Evolutionary conservation across 2,113 vertebrate genomes (phyloP).

Genomic region (Odobenus rosmarus): DNA sequence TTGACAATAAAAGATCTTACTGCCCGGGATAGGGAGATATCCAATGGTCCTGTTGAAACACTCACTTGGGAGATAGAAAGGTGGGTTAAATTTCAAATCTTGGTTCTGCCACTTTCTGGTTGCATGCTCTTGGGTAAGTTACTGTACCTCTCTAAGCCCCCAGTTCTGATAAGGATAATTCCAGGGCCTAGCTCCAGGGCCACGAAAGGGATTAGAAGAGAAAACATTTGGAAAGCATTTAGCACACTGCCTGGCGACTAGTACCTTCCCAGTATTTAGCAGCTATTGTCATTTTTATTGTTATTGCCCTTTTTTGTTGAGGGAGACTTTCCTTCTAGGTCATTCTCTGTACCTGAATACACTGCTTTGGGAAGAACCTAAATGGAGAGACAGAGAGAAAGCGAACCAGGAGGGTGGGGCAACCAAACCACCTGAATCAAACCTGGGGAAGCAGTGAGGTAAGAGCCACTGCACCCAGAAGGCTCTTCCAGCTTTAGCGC

Average conservation of each 20-base stretch:
- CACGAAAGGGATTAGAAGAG: background rate
- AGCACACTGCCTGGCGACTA: background rate
- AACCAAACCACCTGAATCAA: background rate
- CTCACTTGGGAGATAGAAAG: background rate
- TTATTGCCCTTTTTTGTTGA: background rate
- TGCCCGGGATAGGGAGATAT: background rate
- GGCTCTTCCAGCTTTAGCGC: background rate
- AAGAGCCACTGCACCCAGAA: background rate
- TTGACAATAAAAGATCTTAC: background rate
- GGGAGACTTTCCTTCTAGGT: background rate
- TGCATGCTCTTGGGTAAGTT: background rate
- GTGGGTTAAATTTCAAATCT: background rate
- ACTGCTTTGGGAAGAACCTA: background rate
- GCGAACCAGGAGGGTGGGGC: background rate
- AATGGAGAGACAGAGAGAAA: background rate
- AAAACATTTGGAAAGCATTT: constrained; percentile 7
- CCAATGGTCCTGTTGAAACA: background rate
- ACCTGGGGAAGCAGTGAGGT: background rate
- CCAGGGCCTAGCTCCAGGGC: background rate
- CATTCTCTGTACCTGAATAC: background rate
- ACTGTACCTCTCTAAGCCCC: background rate
- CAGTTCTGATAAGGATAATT: background rate
- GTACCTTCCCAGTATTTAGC: background rate
- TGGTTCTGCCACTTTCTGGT: background rate
- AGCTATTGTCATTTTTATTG: background rate